A percentile compares a stretch with the other conserved stretches of the same genome.
Evolutionary conservation across 2,113 vertebrate genomes (phyloP).

Genomic region (Myodes glareolus): DNA sequence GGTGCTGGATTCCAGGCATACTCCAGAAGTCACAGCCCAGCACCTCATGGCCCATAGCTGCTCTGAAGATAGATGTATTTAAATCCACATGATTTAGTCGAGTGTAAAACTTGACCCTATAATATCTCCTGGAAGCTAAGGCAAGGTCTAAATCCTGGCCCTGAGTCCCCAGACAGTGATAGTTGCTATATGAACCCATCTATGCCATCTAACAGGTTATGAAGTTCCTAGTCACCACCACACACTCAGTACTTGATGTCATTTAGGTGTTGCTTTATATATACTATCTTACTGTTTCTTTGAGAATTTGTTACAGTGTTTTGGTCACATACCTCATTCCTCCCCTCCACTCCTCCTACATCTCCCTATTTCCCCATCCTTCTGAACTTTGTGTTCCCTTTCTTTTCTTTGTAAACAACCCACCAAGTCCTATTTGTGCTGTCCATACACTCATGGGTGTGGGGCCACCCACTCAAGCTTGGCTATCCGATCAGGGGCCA

Average conservation of each 20-base stretch:
- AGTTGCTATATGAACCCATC: not conserved
- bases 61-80: not conserved
- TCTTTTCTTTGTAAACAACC: not conserved
- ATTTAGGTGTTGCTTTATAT: not conserved
- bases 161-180: not conserved
- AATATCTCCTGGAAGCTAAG: not conserved
- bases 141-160: not conserved
- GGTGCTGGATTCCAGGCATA: not conserved
- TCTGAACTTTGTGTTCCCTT: not conserved
- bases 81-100: not conserved
- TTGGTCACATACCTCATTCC: not conserved
- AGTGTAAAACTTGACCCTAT: not conserved
- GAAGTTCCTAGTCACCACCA: not conserved
- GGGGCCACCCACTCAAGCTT: not conserved
- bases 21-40: not conserved
- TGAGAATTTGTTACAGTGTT: not conserved
- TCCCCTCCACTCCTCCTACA: not conserved
- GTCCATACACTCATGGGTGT: not conserved
- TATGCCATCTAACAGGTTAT: accelerated
- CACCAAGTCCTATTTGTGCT: not conserved
- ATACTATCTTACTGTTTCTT: not conserved
- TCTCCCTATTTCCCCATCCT: not conserved
- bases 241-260: no score
- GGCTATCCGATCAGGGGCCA: not conserved
- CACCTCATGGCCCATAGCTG: accelerated